Conservation (phyloP, 2,888 invertebrate species). For the Ectemnius cavifrons region DNA sequence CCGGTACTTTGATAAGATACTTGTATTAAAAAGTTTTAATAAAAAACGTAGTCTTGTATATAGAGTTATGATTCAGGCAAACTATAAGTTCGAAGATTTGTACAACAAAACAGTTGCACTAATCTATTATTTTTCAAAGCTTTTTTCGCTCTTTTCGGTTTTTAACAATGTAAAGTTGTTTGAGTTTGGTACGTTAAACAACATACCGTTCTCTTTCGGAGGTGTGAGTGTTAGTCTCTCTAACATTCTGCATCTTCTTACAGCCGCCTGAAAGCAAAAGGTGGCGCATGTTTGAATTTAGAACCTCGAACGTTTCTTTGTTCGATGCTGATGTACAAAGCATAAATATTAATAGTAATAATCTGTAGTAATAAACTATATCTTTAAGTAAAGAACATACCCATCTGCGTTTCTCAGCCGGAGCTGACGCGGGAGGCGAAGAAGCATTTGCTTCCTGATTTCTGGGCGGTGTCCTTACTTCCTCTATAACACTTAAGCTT, state of each 20-base stretch:
- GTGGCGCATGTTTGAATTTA: too few relatives aligned
- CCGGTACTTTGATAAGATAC: too few relatives aligned
- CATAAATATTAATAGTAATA: not conserved
- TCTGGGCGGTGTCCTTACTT: constrained; percentile 58
- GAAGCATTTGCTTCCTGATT: constrained; percentile 40
- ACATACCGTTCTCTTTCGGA: constrained; percentile 63
- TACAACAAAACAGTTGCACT: too few relatives aligned
- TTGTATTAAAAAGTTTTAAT: too few relatives aligned
- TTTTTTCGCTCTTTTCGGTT: too few relatives aligned
- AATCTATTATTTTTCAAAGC: not conserved
- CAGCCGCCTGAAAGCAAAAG: constrained; percentile 56
- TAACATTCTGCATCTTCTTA: constrained; percentile 61
- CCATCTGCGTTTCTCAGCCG: constrained; percentile 46
- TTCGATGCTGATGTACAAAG: not conserved
- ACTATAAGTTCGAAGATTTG: not conserved
- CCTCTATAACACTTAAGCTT: constrained; percentile 71
- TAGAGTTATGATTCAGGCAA: not conserved
- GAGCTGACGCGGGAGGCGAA: constrained; percentile 26
- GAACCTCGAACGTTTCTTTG: too few relatives aligned
- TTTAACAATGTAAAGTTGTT: too few relatives aligned
- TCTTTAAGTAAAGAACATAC: constrained; percentile 48
- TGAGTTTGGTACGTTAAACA: too few relatives aligned
- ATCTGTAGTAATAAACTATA: too few relatives aligned
- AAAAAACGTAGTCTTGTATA: too few relatives aligned
- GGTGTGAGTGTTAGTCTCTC: constrained; percentile 63